phyloP scores from a whole-genome alignment of 2,888 invertebrate genomes.

The Aphidius colemani region DNA sequence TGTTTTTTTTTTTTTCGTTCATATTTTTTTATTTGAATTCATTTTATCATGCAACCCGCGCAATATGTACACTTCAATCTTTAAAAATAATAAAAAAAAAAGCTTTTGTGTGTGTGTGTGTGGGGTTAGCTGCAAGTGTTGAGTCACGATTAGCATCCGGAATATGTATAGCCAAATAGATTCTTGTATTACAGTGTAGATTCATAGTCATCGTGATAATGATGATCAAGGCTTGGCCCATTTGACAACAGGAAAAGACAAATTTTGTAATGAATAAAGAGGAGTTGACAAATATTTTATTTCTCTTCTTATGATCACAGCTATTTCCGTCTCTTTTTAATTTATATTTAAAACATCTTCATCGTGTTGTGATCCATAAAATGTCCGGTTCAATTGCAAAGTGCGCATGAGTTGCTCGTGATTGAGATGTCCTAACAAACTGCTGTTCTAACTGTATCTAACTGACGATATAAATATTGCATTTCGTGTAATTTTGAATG shows the following conservation, averaged over 20 bases:
- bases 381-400: neutral
- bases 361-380: conserved; percentile 3
- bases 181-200: neutral
- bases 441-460: conserved; percentile 25
- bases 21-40: neutral
- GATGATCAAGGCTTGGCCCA: conserved; percentile 30
- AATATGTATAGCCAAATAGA: neutral
- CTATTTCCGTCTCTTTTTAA: conserved; percentile 21
- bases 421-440: conserved; percentile 25
- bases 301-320: neutral
- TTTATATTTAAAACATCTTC: conserved; percentile 11
- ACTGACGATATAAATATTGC: conserved; percentile 35
- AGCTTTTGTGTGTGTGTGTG: neutral
- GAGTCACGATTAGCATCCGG: too few species aligned
- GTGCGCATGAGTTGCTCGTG: neutral
- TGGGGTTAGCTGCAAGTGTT: too few species aligned
- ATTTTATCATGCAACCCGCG: too few species aligned
- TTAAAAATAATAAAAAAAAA: neutral
- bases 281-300: conserved; percentile 24
- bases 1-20: neutral
- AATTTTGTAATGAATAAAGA: conserved; percentile 44
- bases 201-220: too few species aligned
- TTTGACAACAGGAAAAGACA: conserved; percentile 50
- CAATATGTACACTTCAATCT: too few species aligned
- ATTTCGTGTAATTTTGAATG: conserved; percentile 34